Evolutionary conservation across 2,113 vertebrate species (phyloP).

Genomic region (Neomonachus schauinslandi): DNA sequence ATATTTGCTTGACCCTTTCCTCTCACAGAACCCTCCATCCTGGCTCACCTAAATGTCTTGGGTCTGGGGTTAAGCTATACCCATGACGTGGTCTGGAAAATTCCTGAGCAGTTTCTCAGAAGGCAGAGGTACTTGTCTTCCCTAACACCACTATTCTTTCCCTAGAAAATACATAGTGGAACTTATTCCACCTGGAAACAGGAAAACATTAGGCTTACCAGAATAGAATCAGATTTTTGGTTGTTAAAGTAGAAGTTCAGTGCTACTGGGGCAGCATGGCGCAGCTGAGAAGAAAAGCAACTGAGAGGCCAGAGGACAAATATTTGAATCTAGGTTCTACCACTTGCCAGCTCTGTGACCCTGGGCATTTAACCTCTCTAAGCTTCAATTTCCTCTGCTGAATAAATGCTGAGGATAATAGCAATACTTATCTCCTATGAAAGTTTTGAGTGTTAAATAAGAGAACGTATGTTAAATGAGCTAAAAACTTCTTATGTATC

Average conservation of each 20-base stretch:
- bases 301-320: not conserved
- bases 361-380: not conserved
- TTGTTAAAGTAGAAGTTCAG: not conserved
- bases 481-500: not conserved
- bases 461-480: not conserved
- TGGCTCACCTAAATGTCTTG: not conserved
- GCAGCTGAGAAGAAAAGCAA: not conserved
- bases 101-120: not conserved
- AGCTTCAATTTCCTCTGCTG: not conserved
- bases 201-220: not conserved
- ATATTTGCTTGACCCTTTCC: not conserved
- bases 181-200: not conserved
- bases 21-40: not conserved
- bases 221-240: not conserved
- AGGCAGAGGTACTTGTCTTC: not conserved
- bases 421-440: not conserved
- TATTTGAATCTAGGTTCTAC: not conserved
- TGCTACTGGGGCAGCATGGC: not conserved
- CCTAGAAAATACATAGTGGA: not conserved
- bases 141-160: not conserved
- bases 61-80: not conserved
- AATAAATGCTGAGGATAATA: not conserved
- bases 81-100: not conserved
- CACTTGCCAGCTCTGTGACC: not conserved
- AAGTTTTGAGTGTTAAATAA: not conserved